Base-by-base conservation (phyloP, 1,140 invertebrate species). In the Potamilus streckersoni region DNA sequence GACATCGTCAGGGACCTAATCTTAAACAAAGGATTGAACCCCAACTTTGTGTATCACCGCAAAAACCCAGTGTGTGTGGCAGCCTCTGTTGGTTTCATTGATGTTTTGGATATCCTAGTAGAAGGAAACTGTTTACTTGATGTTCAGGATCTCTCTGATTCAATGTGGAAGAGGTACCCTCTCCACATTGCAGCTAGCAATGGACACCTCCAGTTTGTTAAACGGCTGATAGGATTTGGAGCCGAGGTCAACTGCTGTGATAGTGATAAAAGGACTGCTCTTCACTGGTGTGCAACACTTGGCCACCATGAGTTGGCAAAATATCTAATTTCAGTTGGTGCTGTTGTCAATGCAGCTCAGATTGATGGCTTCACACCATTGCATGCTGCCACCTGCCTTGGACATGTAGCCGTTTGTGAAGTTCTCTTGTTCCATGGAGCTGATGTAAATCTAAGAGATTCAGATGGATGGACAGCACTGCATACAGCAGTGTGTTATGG, bases 401-500 rank as follows among this genome's bases (percentile, higher is more conserved):
- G 85, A 19, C 84, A 88, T 66, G 71, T 65, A 20, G 69, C 83
- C 5, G 79, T 85, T 3, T 85, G 84, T 72, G 65, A 78, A 56
- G 23, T 81, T 2, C 68, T 88, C 13, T 68, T 86, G 13, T 23
- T 72, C 4, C 70, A 82, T 72, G 84, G 82, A 17, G 87, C 82
- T 16, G 77, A 84, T 62, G 71, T 85, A 16, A 82, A 86, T 61
- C 19, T 61, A 6, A 73, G 61, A 8, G 86, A 87, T 76, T 59
- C 76, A 14, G 86, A 86, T 72, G 84, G 84, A 17, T 88, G 87
- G 87, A 84, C 84, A 12, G 65, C 85, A 12, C 73, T 87, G 20
- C 87, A 88, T 66, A 84, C 83, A 20, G 85, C 87, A 27, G 83
- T 82, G 19, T 86, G 84, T 57, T 87, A 87, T 75, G 85, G 86